Conservation (phyloP, 2,888 invertebrate species). For the Gerris lacustris region DNA sequence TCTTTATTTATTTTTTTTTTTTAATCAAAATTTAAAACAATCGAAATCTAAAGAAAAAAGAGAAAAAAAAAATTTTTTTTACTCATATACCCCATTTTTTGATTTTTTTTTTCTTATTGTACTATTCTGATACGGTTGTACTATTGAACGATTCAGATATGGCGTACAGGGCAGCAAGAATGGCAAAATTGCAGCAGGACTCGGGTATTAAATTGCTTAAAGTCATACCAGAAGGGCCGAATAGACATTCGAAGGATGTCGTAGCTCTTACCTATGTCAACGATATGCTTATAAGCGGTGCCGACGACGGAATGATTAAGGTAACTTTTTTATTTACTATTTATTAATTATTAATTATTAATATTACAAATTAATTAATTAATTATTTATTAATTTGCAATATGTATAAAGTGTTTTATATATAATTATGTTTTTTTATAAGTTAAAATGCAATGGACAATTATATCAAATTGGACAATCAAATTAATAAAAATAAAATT, state of each 20-base stretch:
- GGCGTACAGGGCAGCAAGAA: slow-evolving; percentile 19
- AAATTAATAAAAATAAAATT: too few species aligned
- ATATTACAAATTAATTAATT: background rate
- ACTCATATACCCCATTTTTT: too few species aligned
- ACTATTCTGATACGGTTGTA: too few species aligned
- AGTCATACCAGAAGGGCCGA: slow-evolving; percentile 36
- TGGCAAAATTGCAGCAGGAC: slow-evolving; percentile 4
- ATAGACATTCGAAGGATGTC: slow-evolving; percentile 39
- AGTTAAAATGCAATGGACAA: too few species aligned
- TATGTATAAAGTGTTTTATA: too few species aligned
- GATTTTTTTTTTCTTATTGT: too few species aligned
- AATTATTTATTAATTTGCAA: background rate
- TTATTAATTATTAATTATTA: background rate
- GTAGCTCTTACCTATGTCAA: slow-evolving; percentile 37
- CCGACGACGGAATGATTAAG: slow-evolving; percentile 43
- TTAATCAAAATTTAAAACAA: too few species aligned
- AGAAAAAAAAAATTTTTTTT: too few species aligned
- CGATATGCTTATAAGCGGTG: slow-evolving; percentile 40
- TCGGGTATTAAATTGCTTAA: slow-evolving; percentile 26
- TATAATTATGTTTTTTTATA: too few species aligned
- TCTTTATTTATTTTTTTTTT: too few species aligned
- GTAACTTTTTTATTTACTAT: slow-evolving; percentile 32
- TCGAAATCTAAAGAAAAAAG: too few species aligned
- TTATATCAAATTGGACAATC: too few species aligned
- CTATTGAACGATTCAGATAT: background rate